Evolutionary conservation across 30 jellyfish, hydroid and myxozoan genomes (phyloP).

Genomic region (Hydra vulgaris): DNA sequence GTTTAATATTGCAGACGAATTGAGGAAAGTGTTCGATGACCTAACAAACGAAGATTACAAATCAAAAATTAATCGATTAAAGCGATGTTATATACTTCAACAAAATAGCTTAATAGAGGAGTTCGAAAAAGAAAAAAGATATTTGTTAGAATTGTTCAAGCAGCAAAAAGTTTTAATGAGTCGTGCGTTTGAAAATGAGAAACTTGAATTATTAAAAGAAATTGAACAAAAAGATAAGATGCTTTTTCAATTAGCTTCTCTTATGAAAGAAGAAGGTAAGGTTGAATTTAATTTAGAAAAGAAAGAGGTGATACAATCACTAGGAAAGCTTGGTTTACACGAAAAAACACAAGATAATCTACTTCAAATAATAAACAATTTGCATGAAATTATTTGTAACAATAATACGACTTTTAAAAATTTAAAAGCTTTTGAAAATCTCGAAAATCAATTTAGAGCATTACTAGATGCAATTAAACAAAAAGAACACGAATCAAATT

Average conservation of each 20-base stretch:
- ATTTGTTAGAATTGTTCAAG: slow-evolving; percentile 29
- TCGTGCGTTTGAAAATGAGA: slow-evolving; percentile 72
- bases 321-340: slow-evolving; percentile 23
- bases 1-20: neutral
- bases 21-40: neutral
- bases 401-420: neutral
- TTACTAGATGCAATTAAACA: neutral
- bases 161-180: slow-evolving; percentile 45
- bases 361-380: neutral
- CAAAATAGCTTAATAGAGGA: slow-evolving; percentile 20
- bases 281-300: slow-evolving; percentile 25
- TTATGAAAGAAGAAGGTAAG: slow-evolving; percentile 42
- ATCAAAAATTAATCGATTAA: slow-evolving; percentile 7
- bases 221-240: slow-evolving; percentile 32
- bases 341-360: neutral
- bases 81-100: slow-evolving; percentile 37
- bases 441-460: neutral
- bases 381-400: slow-evolving; percentile 26
- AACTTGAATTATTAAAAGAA: slow-evolving; percentile 50
- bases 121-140: slow-evolving; percentile 57
- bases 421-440: slow-evolving; percentile 6
- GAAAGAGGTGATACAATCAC: slow-evolving; percentile 8
- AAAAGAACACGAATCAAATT: neutral
- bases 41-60: neutral
- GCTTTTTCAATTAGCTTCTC: slow-evolving; percentile 22